These are phyloP conservation scores for Stictocephala bisonia DNA, from an alignment of 2,888 invertebrate species.

Conservation along the genomic window DNA sequence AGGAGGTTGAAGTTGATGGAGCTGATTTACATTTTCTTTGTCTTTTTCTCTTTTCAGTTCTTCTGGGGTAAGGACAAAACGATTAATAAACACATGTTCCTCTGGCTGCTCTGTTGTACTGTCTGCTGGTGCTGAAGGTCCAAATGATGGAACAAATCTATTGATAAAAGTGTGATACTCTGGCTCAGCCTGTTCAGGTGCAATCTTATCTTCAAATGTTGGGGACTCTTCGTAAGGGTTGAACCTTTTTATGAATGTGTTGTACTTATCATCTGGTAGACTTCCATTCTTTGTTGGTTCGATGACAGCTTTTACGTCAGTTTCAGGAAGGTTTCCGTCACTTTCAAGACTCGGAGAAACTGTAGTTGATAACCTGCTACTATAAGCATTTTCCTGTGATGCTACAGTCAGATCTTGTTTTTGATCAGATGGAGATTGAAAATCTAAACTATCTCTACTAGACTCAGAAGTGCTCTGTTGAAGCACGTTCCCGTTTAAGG, in stretches of 20 bases:
- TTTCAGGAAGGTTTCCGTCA: constrained; percentile 19
- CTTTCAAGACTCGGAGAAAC: neutral
- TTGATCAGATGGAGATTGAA: constrained; percentile 9
- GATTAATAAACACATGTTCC: constrained; percentile 19
- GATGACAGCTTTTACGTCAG: constrained; percentile 3
- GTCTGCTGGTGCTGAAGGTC: too few relatives aligned
- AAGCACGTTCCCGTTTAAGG: too few relatives aligned
- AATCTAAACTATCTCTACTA: constrained; percentile 2
- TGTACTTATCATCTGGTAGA: constrained; percentile 34
- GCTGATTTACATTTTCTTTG: constrained; percentile 11
- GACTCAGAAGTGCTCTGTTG: too few relatives aligned
- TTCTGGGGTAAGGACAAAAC: constrained; percentile 29
- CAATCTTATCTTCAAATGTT: neutral
- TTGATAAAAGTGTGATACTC: constrained; percentile 37
- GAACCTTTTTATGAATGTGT: constrained; percentile 44
- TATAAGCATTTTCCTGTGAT: constrained; percentile 20
- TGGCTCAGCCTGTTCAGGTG: constrained; percentile 10
- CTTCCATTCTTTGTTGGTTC: constrained; percentile 25
- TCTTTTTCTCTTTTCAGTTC: constrained; percentile 13
- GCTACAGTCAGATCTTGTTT: constrained; percentile 21
- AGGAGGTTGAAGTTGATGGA: constrained; percentile 15
- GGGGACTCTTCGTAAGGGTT: constrained; percentile 33
- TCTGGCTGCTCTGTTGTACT: neutral
- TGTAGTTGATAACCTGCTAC: constrained; percentile 7
- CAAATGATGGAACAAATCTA: constrained; percentile 38